Evolutionary conservation across 2,888 invertebrate genomes (phyloP), one percentile per base, ranked within the genome.

Genomic region (Anthophora plumipes): DNA sequence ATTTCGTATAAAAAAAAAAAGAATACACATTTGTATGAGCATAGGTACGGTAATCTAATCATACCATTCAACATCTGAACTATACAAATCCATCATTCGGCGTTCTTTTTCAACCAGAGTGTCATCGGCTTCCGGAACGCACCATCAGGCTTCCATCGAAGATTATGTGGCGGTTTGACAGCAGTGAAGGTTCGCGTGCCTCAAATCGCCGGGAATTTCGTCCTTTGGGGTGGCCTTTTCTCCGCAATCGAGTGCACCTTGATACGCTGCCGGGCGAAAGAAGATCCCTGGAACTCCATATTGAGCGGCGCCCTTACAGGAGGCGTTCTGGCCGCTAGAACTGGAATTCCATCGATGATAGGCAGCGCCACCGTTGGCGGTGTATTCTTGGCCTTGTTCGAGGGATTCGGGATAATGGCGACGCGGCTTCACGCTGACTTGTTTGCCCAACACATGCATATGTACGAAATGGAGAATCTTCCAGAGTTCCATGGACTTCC

Each of bases 221-320:
- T 99, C 4, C 97, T 99, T 0, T 99, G 99, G 99, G 99, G 99
- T 84, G 98, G 98, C 63, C 96, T 98, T 95, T 99, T 99, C 93
- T 98, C 98, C 64, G 97, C 98, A 63, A 98, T 99, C 88, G 99
- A 99, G 94, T 99, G 99, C 93, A 96, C 97, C 22, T 94, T 99
- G 88, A 98, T 98, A 31, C 97, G 98, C 91, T 94, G 97, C 85
- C 94, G 98, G 76, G 97, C 98, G 93, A 99, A 98, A 93, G 99
- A 99, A 94, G 99, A 99, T 92, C 98, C 99, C 0, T 98, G 98
- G 98, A 99, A 97, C 93, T 97, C 97, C 0, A 97, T 98, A 31
- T 96, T 97, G 91, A 97, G 97, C 93, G 99, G 99, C 0, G 98
- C 98, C 14, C 95, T 98, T 0, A 99, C 99, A 31, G 99, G 99